Percentiles rank a stretch among this genome's conserved stretches.
Conservation (phyloP, 2,113 vertebrate genomes). For the Pelmatolapia mariae region DNA sequence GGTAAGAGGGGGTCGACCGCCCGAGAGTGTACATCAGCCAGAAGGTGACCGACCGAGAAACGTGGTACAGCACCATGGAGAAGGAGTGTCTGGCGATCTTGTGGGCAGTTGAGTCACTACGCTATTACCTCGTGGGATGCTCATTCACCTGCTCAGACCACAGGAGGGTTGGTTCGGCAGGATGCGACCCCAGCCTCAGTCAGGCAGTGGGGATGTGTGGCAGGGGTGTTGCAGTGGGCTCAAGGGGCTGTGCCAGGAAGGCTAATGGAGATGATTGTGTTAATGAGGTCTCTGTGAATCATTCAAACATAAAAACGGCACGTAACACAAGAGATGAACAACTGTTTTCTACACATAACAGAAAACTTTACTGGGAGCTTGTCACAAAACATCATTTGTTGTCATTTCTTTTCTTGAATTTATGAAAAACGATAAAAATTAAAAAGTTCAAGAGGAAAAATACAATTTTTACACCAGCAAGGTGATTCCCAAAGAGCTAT, state of each 20-base stretch:
- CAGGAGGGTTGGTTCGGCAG: background rate
- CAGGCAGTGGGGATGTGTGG: background rate
- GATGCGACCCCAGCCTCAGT: background rate
- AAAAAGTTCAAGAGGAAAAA: too few relatives aligned
- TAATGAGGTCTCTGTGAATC: background rate
- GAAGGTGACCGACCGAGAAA: background rate
- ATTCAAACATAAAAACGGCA: background rate
- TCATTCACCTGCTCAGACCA: background rate
- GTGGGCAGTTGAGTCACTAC: background rate
- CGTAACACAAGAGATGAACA: background rate
- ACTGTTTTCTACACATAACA: background rate
- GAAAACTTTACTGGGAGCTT: background rate
- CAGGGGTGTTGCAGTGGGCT: background rate
- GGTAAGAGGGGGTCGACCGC: background rate
- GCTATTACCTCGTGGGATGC: background rate
- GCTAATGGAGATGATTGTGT: background rate
- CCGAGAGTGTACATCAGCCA: accelerated
- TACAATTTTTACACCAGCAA: too few relatives aligned
- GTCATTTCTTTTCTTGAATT: background rate
- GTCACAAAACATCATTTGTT: background rate
- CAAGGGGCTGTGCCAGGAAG: background rate
- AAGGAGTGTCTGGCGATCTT: background rate
- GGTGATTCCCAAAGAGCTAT: too few relatives aligned
- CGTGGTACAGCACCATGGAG: background rate
- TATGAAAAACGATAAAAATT: too few relatives aligned